phyloP scores from a whole-genome alignment of 2,113 vertebrate species.

The Sus scrofa region T2T-Sscrofa CM000824.6:128377001-128377500 shows the following conservation, averaged over 20 bases:
- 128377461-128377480: neutral
- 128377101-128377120: neutral
- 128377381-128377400: neutral
- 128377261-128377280: no score
- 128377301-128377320: neutral
- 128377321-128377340: neutral
- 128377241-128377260: neutral
- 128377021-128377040: neutral
- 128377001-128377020: neutral
- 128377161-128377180: neutral
- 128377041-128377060: neutral
- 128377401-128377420: neutral
- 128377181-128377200: neutral
- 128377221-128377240: neutral
- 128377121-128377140: neutral
- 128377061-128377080: neutral
- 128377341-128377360: neutral
- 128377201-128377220: neutral
- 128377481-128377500: neutral
- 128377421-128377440: neutral
- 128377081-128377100: neutral
- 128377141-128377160: neutral
- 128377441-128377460: neutral
- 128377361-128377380: neutral
- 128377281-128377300: neutral